Evolutionary conservation across 2,888 invertebrate genomes (phyloP).

Genomic region (Sinohyriopsis cumingii): DNA sequence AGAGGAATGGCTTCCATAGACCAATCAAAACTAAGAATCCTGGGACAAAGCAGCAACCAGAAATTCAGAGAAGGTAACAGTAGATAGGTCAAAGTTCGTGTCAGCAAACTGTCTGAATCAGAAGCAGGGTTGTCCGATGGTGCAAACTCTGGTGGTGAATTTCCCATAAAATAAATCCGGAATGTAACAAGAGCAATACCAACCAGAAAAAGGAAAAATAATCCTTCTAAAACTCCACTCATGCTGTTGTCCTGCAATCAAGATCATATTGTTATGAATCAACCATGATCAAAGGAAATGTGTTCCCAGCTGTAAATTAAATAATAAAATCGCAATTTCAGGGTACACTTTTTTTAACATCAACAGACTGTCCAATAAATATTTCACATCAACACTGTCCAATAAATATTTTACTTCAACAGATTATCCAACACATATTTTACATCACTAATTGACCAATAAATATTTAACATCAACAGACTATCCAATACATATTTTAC

Average conservation of each 20-base stretch:
- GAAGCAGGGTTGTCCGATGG: conserved; percentile 97
- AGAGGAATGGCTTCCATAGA: conserved; percentile 97
- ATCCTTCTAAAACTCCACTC: conserved; percentile 66
- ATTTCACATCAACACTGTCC: too few species aligned
- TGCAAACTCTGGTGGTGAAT: conserved; percentile 86
- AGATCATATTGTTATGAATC: neutral
- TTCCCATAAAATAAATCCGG: conserved; percentile 83
- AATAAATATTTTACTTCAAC: too few species aligned
- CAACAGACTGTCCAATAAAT: too few species aligned
- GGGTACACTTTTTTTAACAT: too few species aligned
- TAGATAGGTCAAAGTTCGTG: conserved; percentile 90
- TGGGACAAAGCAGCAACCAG: conserved; percentile 88
- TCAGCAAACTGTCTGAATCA: conserved; percentile 85
- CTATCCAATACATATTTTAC: too few species aligned
- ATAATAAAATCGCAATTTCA: too few species aligned
- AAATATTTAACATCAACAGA: too few species aligned
- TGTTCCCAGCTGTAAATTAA: too few species aligned
- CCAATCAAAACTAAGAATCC: conserved; percentile 96
- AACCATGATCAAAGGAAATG: neutral
- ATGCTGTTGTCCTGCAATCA: too few species aligned
- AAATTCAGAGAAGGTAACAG: conserved; percentile 94
- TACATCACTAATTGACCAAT: too few species aligned
- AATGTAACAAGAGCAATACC: conserved; percentile 82
- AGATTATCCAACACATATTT: too few species aligned
- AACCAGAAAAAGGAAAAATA: conserved; percentile 77